phyloP scores from a whole-genome alignment of 2,888 invertebrate genomes.

The Agonum fuliginosum region DNA sequence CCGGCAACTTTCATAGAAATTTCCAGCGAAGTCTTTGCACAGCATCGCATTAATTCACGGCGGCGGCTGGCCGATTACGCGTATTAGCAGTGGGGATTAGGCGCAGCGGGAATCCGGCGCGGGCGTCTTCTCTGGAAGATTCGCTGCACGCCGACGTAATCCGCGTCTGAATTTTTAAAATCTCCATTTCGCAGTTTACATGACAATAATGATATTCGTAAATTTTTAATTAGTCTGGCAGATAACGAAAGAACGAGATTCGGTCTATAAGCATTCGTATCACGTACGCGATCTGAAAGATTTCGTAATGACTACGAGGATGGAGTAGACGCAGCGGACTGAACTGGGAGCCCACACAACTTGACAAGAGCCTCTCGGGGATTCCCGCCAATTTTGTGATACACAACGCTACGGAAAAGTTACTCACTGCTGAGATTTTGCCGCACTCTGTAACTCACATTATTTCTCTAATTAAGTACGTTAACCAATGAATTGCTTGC shows the following conservation, averaged over 20 bases:
- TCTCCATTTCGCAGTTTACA: conserved; percentile 62
- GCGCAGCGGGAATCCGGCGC: conserved; percentile 11
- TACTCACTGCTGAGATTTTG: conserved; percentile 48
- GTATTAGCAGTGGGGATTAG: conserved; percentile 57
- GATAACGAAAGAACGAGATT: conserved; percentile 48
- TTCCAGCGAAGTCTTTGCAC: too few relatives aligned
- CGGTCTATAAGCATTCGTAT: conserved; percentile 52
- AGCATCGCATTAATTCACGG: conserved; percentile 55
- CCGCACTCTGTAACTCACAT: too few relatives aligned
- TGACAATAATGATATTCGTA: conserved; percentile 63
- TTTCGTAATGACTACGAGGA: conserved; percentile 57
- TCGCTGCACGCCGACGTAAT: conserved; percentile 53
- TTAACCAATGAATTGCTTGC: too few relatives aligned
- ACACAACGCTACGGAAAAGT: background rate
- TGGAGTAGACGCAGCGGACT: conserved; percentile 5
- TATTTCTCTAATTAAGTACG: too few relatives aligned
- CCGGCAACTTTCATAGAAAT: too few relatives aligned
- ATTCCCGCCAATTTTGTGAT: conserved; percentile 1
- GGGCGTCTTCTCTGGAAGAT: background rate
- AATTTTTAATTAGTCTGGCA: conserved; percentile 60
- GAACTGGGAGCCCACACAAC: background rate
- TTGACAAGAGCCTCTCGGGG: background rate
- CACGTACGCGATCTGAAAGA: conserved; percentile 60
- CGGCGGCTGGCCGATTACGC: conserved; percentile 58
- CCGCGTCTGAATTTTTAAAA: conserved; percentile 62